Evolutionary conservation across 2,888 invertebrate genomes (phyloP).

Genomic region (Dermolepida albohirtum): DNA sequence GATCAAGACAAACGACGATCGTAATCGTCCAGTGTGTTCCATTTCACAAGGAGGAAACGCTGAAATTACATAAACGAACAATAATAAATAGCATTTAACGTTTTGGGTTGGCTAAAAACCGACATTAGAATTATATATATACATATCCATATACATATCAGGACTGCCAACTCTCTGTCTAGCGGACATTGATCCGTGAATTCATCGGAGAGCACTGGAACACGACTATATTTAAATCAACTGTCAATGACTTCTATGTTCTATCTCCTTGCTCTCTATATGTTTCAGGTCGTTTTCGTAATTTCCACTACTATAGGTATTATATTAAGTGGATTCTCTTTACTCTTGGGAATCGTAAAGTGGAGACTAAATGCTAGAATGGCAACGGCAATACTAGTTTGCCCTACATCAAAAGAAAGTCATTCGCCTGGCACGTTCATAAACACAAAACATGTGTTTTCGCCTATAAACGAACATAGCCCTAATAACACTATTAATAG

Average conservation of each 20-base stretch:
- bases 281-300: background rate
- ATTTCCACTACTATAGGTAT: background rate
- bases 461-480: background rate
- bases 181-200: constrained; percentile 49
- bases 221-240: constrained; percentile 56
- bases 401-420: constrained; percentile 39
- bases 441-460: constrained; percentile 35
- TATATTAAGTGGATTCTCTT: constrained; percentile 12
- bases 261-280: constrained; percentile 33
- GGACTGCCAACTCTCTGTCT: constrained; percentile 52
- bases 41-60: constrained; percentile 31
- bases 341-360: constrained; percentile 12
- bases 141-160: constrained; percentile 23
- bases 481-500: constrained; percentile 32
- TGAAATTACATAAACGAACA: constrained; percentile 41
- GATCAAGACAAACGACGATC: constrained; percentile 30
- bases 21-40: constrained; percentile 15
- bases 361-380: constrained; percentile 8
- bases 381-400: constrained; percentile 24
- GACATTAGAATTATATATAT: constrained; percentile 23
- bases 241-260: constrained; percentile 54
- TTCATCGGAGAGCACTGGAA: constrained; percentile 54
- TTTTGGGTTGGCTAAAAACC: constrained; percentile 33
- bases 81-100: constrained; percentile 40
- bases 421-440: constrained; percentile 19